Evolutionary conservation across 2,113 vertebrate species (phyloP), one percentile per base, ranked within the genome.

Genomic region (Empidonax traillii): DNA sequence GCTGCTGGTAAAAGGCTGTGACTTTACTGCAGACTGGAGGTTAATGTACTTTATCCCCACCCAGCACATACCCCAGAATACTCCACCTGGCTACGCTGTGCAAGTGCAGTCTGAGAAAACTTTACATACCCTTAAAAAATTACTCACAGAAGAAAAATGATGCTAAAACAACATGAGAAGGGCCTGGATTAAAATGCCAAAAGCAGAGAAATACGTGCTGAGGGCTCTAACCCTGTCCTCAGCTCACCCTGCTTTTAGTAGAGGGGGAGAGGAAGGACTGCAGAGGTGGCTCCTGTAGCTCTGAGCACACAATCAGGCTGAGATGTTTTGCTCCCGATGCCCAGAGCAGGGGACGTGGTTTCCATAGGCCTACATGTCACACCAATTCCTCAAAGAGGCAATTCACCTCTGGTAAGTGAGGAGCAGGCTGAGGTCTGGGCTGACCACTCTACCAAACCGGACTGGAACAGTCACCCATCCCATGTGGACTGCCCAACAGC

Each of bases 291-390:
- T 89, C 53, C 61, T 25, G 18, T 41, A 52, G 72, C 72, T 89
- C 65, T 33, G 43, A 67, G 41, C 51, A 43, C 3, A 11, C 3
- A 13, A 44, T 20, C 79, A 33, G 79, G 72, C 22, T 62, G 30
- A 31, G 41, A 23, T 33, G 44, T 30, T 65, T 53, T 8, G 23
- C 20, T 90, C 59, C 22, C 0, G 0, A 56, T 1, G 0, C 68
- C 65, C 5, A 1, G 39, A 58, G n/a, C 75, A 47, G 51, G 17
- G 8, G 35, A 59, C 41, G 12, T 1, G 2, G 35, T 87, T 53
- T 35, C 47, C 44, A 7, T 3, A 35, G 44, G 23, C 12, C 49
- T 58, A 8, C 14, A 19, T 14, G 56, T n/a, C 72, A 55, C 19
- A 22, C 28, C 9, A 9, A 10, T 37, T 77, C 67, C 72, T 58